These are phyloP conservation scores for Peromyscus nudipes DNA, from an alignment of 2,797 vertebrate genomes.

Conservation along the genomic window DNA sequence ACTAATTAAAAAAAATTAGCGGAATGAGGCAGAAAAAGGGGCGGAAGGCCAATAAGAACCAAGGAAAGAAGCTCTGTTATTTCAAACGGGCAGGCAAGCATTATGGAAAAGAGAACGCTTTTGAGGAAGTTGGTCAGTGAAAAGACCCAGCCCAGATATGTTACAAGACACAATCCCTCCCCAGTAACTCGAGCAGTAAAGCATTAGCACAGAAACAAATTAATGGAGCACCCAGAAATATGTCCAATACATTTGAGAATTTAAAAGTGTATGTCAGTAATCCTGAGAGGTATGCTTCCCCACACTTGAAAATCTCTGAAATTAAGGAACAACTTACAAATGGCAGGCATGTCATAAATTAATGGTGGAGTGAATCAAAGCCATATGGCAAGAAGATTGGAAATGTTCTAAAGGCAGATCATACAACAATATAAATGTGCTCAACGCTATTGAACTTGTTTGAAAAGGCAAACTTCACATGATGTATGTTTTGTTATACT, in stretches of 20 bases:
- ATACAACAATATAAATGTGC: conserved; percentile 7
- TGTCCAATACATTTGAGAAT: neutral
- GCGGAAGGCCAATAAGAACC: neutral
- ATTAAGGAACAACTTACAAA: neutral
- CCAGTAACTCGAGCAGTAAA: neutral
- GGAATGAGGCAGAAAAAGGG: neutral
- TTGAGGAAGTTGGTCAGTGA: neutral
- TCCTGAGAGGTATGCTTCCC: conserved; percentile 21
- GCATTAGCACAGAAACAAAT: neutral
- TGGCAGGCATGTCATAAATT: neutral
- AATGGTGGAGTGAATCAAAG: neutral
- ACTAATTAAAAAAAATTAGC: neutral
- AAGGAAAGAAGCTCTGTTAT: neutral
- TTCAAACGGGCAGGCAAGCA: neutral
- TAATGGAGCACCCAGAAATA: conserved; percentile 16
- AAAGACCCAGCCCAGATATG: neutral
- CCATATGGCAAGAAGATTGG: neutral
- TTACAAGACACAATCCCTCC: conserved; percentile 27
- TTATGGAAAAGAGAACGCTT: neutral
- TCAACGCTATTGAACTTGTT: neutral
- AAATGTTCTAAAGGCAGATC: neutral
- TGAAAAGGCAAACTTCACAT: conserved; percentile 33
- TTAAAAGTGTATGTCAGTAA: neutral
- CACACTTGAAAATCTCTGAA: neutral
- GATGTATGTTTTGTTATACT: neutral